These are phyloP conservation scores for Pristionchus mayeri DNA, from an alignment of 2,888 invertebrate genomes.

Conservation along the genomic window DNA sequence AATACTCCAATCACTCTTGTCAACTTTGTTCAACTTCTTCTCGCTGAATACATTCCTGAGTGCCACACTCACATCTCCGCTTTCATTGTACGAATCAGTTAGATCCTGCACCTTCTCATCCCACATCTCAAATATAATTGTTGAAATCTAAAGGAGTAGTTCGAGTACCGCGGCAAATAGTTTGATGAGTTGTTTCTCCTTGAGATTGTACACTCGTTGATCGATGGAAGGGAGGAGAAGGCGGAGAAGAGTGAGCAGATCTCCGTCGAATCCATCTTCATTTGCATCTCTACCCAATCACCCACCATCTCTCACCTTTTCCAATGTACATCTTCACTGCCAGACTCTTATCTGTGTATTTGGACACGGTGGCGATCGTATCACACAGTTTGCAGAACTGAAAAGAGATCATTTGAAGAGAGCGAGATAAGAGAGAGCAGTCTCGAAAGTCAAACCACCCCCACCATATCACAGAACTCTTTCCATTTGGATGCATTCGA, in stretches of 20 bases:
- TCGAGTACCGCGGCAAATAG: slow-evolving; percentile 82
- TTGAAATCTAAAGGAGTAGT: not conserved
- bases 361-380: slow-evolving; percentile 55
- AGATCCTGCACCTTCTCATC: slow-evolving; percentile 85
- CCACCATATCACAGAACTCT: not conserved
- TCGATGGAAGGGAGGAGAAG: slow-evolving; percentile 87
- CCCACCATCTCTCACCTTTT: slow-evolving; percentile 52
- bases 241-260: slow-evolving; percentile 84
- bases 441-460: too few relatives aligned
- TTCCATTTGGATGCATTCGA: not conserved
- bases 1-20: slow-evolving; percentile 62
- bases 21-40: slow-evolving; percentile 80
- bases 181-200: slow-evolving; percentile 91
- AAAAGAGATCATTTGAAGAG: not conserved
- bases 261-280: slow-evolving; percentile 57
- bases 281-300: not conserved
- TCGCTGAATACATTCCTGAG: slow-evolving; percentile 85
- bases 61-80: slow-evolving; percentile 89
- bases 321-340: slow-evolving; percentile 55
- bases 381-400: slow-evolving; percentile 65
- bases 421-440: not conserved
- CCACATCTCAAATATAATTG: slow-evolving; percentile 81
- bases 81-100: slow-evolving; percentile 87
- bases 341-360: slow-evolving; percentile 58
- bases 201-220: slow-evolving; percentile 91